Percentiles rank a stretch among this genome's conserved stretches.
Evolutionary conservation across 2,888 invertebrate genomes (phyloP).

Genomic region (Emesis furor): DNA sequence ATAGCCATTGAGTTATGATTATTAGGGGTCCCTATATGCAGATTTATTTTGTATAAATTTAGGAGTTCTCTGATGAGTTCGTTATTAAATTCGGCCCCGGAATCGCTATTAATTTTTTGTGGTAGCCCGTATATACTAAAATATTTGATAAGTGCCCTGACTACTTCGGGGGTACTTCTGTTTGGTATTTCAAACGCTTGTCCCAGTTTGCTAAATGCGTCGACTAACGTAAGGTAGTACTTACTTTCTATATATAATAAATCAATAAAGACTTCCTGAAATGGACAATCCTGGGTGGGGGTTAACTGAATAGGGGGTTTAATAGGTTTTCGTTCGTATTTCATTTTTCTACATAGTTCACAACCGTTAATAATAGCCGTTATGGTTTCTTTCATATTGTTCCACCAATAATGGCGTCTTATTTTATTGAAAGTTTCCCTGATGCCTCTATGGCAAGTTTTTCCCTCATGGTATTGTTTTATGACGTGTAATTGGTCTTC

Average conservation of each 20-base stretch:
- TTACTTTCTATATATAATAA: conserved; percentile 55
- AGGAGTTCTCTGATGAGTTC: conserved; percentile 1
- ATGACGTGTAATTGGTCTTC: too few species aligned
- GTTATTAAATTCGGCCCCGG: conserved; percentile 77
- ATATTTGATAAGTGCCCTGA: conserved; percentile 58
- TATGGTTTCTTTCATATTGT: conserved; percentile 52
- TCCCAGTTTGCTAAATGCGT: conserved; percentile 67
- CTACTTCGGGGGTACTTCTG: conserved; percentile 54
- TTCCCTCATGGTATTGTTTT: conserved; percentile 29
- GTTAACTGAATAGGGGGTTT: conserved; percentile 72
- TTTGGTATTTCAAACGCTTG: conserved; percentile 56
- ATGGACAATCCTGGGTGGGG: conserved; percentile 67
- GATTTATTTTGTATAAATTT: conserved; percentile 67
- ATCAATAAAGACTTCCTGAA: conserved; percentile 69
- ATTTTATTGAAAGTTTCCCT: conserved; percentile 50
- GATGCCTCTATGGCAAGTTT: conserved; percentile 60
- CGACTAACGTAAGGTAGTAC: conserved; percentile 57
- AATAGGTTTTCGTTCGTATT: conserved; percentile 32
- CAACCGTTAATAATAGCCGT: conserved; percentile 24
- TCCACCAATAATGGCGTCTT: conserved; percentile 50
- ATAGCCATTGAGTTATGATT: conserved; percentile 72
- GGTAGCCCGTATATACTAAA: conserved; percentile 68
- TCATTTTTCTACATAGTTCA: conserved; percentile 14
- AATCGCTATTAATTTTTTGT: conserved; percentile 68
- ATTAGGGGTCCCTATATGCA: conserved; percentile 70